Conservation (phyloP, 2,797 vertebrate species). For the Fistularia tabacaria region DNA sequence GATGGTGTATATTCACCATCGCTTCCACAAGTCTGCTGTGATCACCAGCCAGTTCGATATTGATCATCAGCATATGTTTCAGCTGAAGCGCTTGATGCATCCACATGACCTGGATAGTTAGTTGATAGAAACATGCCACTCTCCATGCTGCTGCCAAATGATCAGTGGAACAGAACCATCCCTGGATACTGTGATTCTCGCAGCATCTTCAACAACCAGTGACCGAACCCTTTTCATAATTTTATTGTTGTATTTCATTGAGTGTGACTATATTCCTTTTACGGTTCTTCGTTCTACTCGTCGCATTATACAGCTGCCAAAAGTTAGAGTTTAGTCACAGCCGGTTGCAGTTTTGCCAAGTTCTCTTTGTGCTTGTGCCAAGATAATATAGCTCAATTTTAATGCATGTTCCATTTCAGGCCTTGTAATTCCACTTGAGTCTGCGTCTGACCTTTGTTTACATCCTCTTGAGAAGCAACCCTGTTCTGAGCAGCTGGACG, state of each 20-base stretch:
- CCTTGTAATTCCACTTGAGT: slow-evolving; percentile 11
- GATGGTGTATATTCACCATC: too few relatives aligned
- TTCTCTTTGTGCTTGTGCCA: slow-evolving; percentile 18
- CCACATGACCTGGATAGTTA: too few relatives aligned
- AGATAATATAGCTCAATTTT: slow-evolving; percentile 12
- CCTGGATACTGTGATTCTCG: too few relatives aligned
- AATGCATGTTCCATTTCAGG: slow-evolving; percentile 3
- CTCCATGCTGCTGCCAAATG: too few relatives aligned
- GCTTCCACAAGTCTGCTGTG: too few relatives aligned
- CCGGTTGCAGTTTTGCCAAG: slow-evolving; percentile 18
- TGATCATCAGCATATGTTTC: too few relatives aligned
- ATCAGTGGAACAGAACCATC: too few relatives aligned
- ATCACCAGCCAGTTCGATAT: too few relatives aligned
- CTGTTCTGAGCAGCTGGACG: slow-evolving; percentile 18
- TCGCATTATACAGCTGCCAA: slow-evolving; percentile 9
- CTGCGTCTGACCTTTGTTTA: slow-evolving; percentile 8
- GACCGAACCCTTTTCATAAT: too few relatives aligned
- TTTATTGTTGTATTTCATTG: neutral
- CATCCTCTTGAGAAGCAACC: slow-evolving; percentile 4
- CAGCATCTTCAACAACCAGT: too few relatives aligned
- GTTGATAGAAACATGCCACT: too few relatives aligned
- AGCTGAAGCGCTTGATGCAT: too few relatives aligned
- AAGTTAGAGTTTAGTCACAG: slow-evolving; percentile 16
- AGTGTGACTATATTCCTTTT: slow-evolving; percentile 2
- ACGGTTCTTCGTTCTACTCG: slow-evolving; percentile 8